These are phyloP conservation scores for Archocentrus centrarchus DNA, from an alignment of 2,113 vertebrate genomes.

Conservation along the genomic window DNA sequence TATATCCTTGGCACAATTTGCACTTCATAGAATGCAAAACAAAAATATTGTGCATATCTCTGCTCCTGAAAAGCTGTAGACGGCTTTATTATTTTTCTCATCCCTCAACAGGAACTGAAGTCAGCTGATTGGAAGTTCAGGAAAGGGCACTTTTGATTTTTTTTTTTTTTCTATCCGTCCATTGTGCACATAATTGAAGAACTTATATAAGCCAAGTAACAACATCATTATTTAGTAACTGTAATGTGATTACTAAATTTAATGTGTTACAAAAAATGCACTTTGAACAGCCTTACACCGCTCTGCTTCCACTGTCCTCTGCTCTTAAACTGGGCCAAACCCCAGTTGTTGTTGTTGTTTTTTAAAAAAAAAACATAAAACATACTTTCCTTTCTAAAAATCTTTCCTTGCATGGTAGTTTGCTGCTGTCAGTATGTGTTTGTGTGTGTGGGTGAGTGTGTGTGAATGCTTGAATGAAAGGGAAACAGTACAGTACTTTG, in stretches of 20 bases:
- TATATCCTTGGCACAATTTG: neutral
- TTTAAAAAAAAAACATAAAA: neutral
- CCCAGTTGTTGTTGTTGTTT: neutral
- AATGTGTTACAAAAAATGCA: neutral
- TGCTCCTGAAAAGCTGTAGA: neutral
- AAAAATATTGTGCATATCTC: neutral
- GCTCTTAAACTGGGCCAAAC: neutral
- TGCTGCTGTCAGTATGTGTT: neutral
- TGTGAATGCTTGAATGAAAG: neutral
- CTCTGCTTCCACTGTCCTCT: neutral
- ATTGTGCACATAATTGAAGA: neutral
- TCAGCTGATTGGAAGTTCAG: neutral
- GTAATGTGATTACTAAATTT: constrained; percentile 2
- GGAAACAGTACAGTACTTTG: neutral
- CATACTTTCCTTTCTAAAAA: neutral
- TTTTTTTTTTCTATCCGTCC: neutral
- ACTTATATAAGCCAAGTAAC: neutral
- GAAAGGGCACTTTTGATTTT: neutral
- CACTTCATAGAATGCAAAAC: neutral
- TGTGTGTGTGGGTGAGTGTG: neutral
- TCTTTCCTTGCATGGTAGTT: constrained; percentile 16
- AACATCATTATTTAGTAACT: neutral
- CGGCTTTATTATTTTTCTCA: neutral
- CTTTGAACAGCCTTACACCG: neutral
- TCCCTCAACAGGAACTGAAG: neutral